Percentiles rank a stretch among this genome's conserved stretches.
Evolutionary conservation across 1,140 invertebrate genomes (phyloP).

Genomic region (Helicoverpa armigera): DNA sequence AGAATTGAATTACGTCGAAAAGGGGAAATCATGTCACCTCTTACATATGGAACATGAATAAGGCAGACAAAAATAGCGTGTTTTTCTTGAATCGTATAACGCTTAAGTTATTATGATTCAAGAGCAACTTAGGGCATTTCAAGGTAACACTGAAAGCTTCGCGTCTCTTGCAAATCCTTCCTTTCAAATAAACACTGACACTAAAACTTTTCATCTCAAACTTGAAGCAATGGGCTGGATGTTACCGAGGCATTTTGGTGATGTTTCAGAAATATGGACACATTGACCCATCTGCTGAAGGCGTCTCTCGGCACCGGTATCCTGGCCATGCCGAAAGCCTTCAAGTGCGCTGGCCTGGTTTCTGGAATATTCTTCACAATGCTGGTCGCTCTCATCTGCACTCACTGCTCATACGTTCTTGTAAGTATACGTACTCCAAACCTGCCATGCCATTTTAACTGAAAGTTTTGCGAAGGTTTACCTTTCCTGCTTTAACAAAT

Average conservation of each 20-base stretch:
- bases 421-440: constrained; percentile 86
- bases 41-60: constrained; percentile 30
- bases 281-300: constrained; percentile 94
- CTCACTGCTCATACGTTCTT: constrained; percentile 94
- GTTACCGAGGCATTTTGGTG: constrained; percentile 39
- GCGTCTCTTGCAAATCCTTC: background rate
- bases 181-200: background rate
- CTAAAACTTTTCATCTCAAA: too few species aligned
- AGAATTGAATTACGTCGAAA: constrained; percentile 23
- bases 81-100: constrained; percentile 26
- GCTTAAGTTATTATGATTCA: background rate
- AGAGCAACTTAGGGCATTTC: background rate
- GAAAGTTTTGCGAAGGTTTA: background rate
- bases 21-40: background rate
- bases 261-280: constrained; percentile 91
- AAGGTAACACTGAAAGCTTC: constrained; percentile 1
- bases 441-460: background rate
- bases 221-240: background rate
- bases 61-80: background rate
- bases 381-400: constrained; percentile 93
- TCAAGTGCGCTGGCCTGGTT: constrained; percentile 92
- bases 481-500: background rate
- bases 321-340: constrained; percentile 95
- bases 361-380: constrained; percentile 92
- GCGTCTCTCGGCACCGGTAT: constrained; percentile 97